phyloP scores from a whole-genome alignment of 2,888 invertebrate species.

The Sinelater perroti region DNA sequence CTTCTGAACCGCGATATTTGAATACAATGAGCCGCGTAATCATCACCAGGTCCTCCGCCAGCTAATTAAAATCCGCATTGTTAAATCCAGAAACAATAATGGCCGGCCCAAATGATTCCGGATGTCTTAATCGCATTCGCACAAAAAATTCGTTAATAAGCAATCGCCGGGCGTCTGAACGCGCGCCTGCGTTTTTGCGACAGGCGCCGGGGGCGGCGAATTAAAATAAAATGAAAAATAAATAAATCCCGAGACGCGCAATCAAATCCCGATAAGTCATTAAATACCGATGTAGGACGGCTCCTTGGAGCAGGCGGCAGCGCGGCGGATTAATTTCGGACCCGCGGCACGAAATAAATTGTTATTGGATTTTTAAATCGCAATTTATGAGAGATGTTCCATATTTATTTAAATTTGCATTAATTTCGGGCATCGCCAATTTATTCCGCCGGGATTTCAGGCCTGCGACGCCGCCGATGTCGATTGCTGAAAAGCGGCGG shows the following conservation, averaged over 20 bases:
- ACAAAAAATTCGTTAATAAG: no score
- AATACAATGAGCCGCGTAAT: no score
- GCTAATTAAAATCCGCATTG: no score
- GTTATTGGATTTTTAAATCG: conserved; percentile 43
- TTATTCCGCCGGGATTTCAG: conserved; percentile 31
- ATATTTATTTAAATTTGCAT: conserved; percentile 40
- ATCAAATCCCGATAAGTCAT: conserved; percentile 44
- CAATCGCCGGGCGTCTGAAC: no score
- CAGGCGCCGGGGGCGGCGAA: conserved; percentile 12
- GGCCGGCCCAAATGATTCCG: no score
- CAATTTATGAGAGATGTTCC: conserved; percentile 40
- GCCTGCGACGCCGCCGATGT: conserved; percentile 21
- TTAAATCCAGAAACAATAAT: no score
- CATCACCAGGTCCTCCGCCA: no score
- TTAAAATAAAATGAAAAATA: conserved; percentile 25
- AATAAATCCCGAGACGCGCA: conserved; percentile 26
- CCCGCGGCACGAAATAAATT: conserved; percentile 45
- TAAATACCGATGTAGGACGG: conserved; percentile 42
- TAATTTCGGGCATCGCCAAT: conserved; percentile 37
- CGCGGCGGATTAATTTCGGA: conserved; percentile 45
- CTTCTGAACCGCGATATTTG: no score
- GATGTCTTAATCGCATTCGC: no score
- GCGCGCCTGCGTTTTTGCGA: no score
- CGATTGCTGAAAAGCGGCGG: no score
- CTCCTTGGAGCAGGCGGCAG: conserved; percentile 33